Evolutionary conservation across 2,113 vertebrate genomes (phyloP).

Genomic region (Siphamia tubifer): DNA sequence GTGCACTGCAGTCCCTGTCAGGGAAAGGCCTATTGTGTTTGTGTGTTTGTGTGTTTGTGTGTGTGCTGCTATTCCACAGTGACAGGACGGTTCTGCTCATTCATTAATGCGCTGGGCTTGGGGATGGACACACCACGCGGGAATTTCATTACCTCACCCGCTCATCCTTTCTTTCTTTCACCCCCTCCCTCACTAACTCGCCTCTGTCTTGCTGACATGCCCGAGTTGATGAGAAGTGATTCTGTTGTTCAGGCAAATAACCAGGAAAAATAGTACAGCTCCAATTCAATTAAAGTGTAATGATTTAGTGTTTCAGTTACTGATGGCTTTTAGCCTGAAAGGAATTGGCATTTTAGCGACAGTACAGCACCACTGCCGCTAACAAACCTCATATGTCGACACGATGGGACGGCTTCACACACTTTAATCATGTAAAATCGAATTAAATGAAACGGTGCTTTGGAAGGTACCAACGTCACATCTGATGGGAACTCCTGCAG

Average conservation of each 20-base stretch:
- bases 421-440: slow-evolving; percentile 27
- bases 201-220: slow-evolving; percentile 24
- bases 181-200: slow-evolving; percentile 6
- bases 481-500: slow-evolving; percentile 37
- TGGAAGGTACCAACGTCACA: slow-evolving; percentile 35
- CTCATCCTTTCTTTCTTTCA: slow-evolving; percentile 3
- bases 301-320: slow-evolving; percentile 62
- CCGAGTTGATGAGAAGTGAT: slow-evolving; percentile 64
- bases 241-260: slow-evolving; percentile 65
- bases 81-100: slow-evolving; percentile 59
- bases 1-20: slow-evolving; percentile 53
- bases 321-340: slow-evolving; percentile 30
- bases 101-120: slow-evolving; percentile 66
- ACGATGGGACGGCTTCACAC: background rate
- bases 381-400: background rate
- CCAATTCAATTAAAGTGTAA: slow-evolving; percentile 71
- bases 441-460: slow-evolving; percentile 17
- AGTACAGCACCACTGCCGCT: background rate
- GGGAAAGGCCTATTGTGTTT: slow-evolving; percentile 56
- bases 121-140: slow-evolving; percentile 56
- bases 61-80: slow-evolving; percentile 55
- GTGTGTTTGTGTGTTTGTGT: too few species aligned
- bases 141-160: slow-evolving; percentile 64
- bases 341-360: slow-evolving; percentile 41
- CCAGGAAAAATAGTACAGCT: slow-evolving; percentile 52